Percentiles rank a stretch among this genome's conserved stretches.
phyloP scores from a whole-genome alignment of 64 coral and sea anemone genomes.

The Montipora sp. region DNA sequence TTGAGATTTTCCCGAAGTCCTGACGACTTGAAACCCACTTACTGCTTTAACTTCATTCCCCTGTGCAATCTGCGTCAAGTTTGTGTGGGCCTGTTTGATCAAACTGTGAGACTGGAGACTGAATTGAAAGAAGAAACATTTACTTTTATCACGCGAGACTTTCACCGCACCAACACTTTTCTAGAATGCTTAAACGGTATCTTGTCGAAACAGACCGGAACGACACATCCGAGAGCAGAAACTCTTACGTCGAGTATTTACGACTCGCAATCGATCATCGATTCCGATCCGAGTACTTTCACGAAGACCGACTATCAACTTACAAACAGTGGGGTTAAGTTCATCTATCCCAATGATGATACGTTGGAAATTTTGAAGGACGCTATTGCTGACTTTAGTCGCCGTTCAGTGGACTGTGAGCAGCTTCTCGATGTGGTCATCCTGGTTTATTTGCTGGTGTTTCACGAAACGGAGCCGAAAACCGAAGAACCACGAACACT shows the following conservation, averaged over 20 bases:
- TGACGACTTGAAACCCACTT: constrained; percentile 49
- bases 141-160: constrained; percentile 94
- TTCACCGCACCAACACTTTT: constrained; percentile 78
- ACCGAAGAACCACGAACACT: constrained; percentile 83
- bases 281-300: constrained; percentile 27
- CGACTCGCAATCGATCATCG: constrained; percentile 59
- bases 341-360: constrained; percentile 94
- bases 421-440: constrained; percentile 78
- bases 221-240: neutral
- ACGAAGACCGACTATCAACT: constrained; percentile 65
- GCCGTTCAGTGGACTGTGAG: constrained; percentile 66
- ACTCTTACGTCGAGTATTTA: constrained; percentile 76
- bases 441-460: constrained; percentile 87
- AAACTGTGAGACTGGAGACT: constrained; percentile 91
- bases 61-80: constrained; percentile 74
- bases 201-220: constrained; percentile 60
- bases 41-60: constrained; percentile 80
- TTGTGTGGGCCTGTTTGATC: constrained; percentile 98
- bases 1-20: constrained; percentile 33
- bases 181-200: constrained; percentile 82
- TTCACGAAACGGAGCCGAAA: constrained; percentile 51
- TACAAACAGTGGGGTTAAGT: constrained; percentile 71
- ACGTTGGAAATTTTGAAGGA: constrained; percentile 89
- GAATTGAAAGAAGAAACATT: constrained; percentile 82
- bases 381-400: constrained; percentile 76